Percentiles rank a stretch among this genome's conserved stretches.
phyloP scores from a whole-genome alignment of 2,113 vertebrate genomes.

The Oncorhynchus nerka region DNA sequence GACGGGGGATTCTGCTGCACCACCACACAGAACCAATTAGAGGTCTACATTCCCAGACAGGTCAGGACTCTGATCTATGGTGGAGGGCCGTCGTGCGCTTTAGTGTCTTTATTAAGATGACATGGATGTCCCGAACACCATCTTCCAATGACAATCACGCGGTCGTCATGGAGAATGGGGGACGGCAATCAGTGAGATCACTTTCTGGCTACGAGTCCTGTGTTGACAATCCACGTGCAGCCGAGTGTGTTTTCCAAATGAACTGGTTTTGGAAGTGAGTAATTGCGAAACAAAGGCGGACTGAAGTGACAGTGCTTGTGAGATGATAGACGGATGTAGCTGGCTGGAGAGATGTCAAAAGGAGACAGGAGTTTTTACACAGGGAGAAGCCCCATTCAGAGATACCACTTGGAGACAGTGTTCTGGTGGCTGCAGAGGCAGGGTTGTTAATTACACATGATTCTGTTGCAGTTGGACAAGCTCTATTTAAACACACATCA shows the following conservation, averaged over 20 bases:
- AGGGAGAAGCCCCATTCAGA: constrained; percentile 8
- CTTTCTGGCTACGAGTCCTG: constrained; percentile 57
- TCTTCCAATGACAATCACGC: constrained; percentile 86
- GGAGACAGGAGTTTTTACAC: constrained; percentile 5
- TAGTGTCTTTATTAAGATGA: constrained; percentile 94
- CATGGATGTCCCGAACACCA: constrained; percentile 80
- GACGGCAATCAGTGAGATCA: constrained; percentile 81
- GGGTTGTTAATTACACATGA: constrained; percentile 55
- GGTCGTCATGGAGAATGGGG: constrained; percentile 67
- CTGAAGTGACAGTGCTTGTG: constrained; percentile 68
- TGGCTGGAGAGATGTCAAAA: neutral
- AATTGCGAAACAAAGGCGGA: constrained; percentile 66
- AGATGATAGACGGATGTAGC: neutral
- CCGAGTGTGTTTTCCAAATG: constrained; percentile 78
- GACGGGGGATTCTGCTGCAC: constrained; percentile 78
- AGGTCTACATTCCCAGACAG: constrained; percentile 89
- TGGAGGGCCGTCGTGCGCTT: constrained; percentile 77
- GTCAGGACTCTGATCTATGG: constrained; percentile 81
- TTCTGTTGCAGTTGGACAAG: constrained; percentile 52
- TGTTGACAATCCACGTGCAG: constrained; percentile 69
- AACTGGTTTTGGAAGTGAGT: constrained; percentile 70
- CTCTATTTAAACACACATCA: constrained; percentile 48
- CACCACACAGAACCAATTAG: constrained; percentile 96
- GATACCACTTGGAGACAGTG: constrained; percentile 25
- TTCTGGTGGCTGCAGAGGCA: constrained; percentile 28